These are phyloP conservation scores for Antitype chi DNA, from an alignment of 2,888 invertebrate species.

Conservation along the genomic window DNA sequence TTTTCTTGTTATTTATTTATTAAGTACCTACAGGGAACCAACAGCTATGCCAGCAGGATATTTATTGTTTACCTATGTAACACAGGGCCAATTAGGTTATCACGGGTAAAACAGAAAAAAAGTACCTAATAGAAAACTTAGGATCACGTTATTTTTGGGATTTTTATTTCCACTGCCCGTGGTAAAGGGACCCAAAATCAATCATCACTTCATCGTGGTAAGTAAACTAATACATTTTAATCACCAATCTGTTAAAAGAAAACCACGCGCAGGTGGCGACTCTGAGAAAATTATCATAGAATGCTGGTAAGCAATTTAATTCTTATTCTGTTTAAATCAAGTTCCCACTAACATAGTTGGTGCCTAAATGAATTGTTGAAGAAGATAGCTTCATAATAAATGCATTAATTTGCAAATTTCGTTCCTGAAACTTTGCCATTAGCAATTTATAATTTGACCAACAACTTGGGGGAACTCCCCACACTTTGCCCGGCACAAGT, in stretches of 20 bases:
- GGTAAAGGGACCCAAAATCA: neutral
- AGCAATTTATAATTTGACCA: constrained; percentile 35
- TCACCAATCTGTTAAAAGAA: neutral
- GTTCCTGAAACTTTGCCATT: constrained; percentile 24
- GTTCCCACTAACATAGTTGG: constrained; percentile 16
- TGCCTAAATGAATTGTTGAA: neutral
- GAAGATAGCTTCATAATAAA: constrained; percentile 1
- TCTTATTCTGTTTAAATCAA: neutral
- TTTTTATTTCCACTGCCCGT: neutral
- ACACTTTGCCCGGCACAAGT: constrained; percentile 12
- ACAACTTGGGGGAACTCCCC: constrained; percentile 9
- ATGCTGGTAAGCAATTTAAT: neutral
- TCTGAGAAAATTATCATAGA: neutral
- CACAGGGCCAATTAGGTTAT: neutral
- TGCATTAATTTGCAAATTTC: constrained; percentile 29
- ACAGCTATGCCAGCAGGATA: neutral
- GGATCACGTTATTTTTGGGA: neutral
- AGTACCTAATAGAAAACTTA: neutral
- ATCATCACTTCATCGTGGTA: neutral
- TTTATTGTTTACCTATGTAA: neutral
- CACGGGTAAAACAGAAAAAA: neutral
- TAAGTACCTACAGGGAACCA: neutral
- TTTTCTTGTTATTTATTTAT: constrained; percentile 3
- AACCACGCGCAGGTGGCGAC: neutral
- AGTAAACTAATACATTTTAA: neutral